These are phyloP conservation scores for Anguilla anguilla DNA, from an alignment of 2,797 vertebrate species.

Conservation along the genomic window DNA sequence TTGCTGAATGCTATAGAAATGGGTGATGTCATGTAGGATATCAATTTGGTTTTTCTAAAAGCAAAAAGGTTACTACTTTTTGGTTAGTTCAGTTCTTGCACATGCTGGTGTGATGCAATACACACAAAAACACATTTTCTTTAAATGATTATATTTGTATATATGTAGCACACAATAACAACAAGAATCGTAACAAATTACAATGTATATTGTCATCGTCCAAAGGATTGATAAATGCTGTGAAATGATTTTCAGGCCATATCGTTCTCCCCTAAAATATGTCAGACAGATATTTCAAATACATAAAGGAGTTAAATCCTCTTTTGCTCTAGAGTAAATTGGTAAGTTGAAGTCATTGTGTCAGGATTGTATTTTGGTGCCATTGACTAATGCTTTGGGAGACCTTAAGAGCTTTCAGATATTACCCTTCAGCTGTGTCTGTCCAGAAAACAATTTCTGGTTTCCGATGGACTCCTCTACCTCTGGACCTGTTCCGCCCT, in stretches of 20 bases:
- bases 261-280: neutral
- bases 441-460: constrained; percentile 84
- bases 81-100: no score
- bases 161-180: no score
- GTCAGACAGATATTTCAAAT: neutral
- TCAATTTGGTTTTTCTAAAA: no score
- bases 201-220: neutral
- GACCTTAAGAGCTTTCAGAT: neutral
- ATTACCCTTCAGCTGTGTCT: constrained; percentile 6
- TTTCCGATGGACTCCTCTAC: constrained; percentile 74
- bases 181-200: neutral
- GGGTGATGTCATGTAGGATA: no score
- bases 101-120: no score
- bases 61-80: no score
- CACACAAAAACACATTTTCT: no score
- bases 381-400: neutral
- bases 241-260: neutral
- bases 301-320: neutral
- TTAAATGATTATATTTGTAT: no score
- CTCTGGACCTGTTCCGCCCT: constrained; percentile 60
- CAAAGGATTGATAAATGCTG: neutral
- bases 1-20: no score
- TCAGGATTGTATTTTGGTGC: neutral
- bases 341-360: neutral
- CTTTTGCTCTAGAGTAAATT: neutral